Percentiles rank a stretch among this genome's conserved stretches.
These are phyloP conservation scores for Synergus gifuensis DNA, from an alignment of 2,888 invertebrate species.

Conservation along the genomic window DNA sequence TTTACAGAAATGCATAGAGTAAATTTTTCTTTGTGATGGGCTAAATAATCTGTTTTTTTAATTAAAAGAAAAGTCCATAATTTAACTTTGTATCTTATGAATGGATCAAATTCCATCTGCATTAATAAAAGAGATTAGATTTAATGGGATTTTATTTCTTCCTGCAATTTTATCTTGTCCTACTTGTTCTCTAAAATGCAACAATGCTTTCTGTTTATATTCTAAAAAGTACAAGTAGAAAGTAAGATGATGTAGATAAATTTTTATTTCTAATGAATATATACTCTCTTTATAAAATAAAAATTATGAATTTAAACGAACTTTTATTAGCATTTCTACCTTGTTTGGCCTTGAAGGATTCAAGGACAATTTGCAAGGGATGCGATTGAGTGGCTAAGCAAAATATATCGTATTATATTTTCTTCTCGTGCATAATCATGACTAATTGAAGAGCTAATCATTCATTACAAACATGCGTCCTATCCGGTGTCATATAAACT, in stretches of 20 bases:
- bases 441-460: not conserved
- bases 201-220: not conserved
- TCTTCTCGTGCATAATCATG: not conserved
- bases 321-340: not conserved
- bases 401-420: conserved; percentile 24
- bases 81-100: not conserved
- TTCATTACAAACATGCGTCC: not conserved
- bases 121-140: not conserved
- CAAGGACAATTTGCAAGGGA: not conserved
- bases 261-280: not conserved
- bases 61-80: not conserved
- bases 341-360: not conserved
- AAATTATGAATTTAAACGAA: not conserved
- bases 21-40: too few relatives aligned
- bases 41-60: not conserved
- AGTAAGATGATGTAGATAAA: not conserved
- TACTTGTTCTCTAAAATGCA: conserved; percentile 26
- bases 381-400: conserved; percentile 10
- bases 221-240: not conserved
- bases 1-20: not conserved
- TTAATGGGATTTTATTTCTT: not conserved
- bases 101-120: not conserved
- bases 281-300: not conserved
- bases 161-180: conserved; percentile 3
- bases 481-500: conserved; percentile 17